phyloP scores from a whole-genome alignment of 2,888 invertebrate genomes.

The Leptogaster cylindrica region DNA sequence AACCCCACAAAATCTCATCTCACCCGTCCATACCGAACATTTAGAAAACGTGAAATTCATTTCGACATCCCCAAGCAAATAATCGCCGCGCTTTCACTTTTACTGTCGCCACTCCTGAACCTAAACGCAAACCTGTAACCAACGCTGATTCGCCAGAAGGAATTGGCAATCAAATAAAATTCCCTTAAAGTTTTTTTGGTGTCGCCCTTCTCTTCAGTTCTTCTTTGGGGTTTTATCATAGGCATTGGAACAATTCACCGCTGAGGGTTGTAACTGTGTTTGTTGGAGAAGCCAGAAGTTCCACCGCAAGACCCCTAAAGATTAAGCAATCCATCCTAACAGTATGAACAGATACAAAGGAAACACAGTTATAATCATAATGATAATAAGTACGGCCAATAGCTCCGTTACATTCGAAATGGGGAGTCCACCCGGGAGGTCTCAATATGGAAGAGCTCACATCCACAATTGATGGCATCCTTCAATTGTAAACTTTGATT shows the following conservation, averaged over 20 bases:
- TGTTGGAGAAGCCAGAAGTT: background rate
- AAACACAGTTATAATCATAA: constrained; percentile 41
- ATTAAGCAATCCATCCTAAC: constrained; percentile 42
- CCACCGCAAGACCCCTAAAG: constrained; percentile 14
- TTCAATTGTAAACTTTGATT: constrained; percentile 46
- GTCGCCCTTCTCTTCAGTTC: too few species aligned
- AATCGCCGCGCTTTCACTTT: constrained; percentile 27
- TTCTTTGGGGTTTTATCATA: too few species aligned
- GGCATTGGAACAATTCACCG: too few species aligned
- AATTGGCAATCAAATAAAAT: constrained; percentile 40
- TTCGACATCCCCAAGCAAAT: constrained; percentile 31
- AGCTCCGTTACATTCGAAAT: too few species aligned
- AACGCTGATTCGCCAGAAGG: constrained; percentile 10
- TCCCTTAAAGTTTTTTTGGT: background rate
- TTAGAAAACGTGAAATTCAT: constrained; percentile 13
- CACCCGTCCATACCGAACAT: background rate
- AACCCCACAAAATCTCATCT: constrained; percentile 1
- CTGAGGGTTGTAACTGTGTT: background rate
- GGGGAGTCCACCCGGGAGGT: constrained; percentile 8
- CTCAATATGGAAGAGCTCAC: constrained; percentile 32
- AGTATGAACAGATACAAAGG: background rate
- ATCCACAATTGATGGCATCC: constrained; percentile 26
- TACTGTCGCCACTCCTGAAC: constrained; percentile 4
- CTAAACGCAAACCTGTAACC: background rate
- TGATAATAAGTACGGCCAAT: constrained; percentile 38